Percentiles rank a stretch among this genome's conserved stretches.
Evolutionary conservation across 2,113 vertebrate species (phyloP).

Genomic region (Morone saxatilis): DNA sequence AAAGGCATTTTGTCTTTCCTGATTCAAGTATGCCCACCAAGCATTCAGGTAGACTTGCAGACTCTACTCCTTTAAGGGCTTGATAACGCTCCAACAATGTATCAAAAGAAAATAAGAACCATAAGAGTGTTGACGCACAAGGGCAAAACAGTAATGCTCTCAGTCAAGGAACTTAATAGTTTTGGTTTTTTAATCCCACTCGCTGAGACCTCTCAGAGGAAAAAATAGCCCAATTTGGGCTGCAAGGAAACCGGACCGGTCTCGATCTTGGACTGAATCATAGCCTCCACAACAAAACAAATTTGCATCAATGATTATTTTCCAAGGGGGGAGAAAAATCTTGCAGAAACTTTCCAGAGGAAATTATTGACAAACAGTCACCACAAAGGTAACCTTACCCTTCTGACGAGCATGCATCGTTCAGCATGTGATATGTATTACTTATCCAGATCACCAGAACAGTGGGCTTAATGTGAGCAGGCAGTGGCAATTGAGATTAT

Average conservation of each 20-base stretch:
- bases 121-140: constrained; percentile 61
- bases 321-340: constrained; percentile 47
- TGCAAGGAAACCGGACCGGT: constrained; percentile 65
- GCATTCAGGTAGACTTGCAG: constrained; percentile 57
- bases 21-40: constrained; percentile 22
- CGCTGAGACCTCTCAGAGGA: constrained; percentile 46
- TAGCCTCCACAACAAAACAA: constrained; percentile 68
- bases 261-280: constrained; percentile 66
- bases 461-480: constrained; percentile 61
- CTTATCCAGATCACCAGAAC: constrained; percentile 39
- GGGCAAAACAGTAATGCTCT: constrained; percentile 59
- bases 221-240: constrained; percentile 69
- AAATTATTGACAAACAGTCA: constrained; percentile 68
- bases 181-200: constrained; percentile 69
- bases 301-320: constrained; percentile 73
- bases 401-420: constrained; percentile 39
- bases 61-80: constrained; percentile 45
- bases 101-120: constrained; percentile 67
- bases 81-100: constrained; percentile 59
- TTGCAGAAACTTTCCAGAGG: constrained; percentile 61
- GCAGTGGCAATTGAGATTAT: constrained; percentile 67
- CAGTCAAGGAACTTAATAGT: constrained; percentile 68
- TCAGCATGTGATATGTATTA: constrained; percentile 58
- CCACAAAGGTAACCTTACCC: constrained; percentile 61
- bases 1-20: constrained; percentile 32